Evolutionary conservation across 2,888 invertebrate genomes (phyloP).

Genomic region (Liopterus haemorrhoidalis): DNA sequence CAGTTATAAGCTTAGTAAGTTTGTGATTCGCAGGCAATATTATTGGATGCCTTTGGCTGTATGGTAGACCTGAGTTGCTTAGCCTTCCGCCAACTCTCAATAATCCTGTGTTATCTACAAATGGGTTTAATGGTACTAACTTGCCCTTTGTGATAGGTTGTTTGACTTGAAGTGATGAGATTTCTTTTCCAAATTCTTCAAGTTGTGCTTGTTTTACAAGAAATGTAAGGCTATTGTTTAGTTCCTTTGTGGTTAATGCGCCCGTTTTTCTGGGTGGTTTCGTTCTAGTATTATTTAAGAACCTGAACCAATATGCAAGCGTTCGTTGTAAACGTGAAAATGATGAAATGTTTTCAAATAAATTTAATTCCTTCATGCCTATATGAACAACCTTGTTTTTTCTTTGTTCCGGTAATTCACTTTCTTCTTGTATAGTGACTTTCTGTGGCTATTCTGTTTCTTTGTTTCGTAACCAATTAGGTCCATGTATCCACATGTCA

Average conservation of each 20-base stretch:
- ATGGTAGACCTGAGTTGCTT: not conserved
- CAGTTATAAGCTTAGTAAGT: conserved; percentile 18
- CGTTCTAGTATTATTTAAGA: too few species aligned
- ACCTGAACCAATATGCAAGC: too few species aligned
- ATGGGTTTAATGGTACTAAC: conserved; percentile 1
- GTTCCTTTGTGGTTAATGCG: not conserved
- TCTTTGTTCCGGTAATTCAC: too few species aligned
- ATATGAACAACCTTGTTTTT: too few species aligned
- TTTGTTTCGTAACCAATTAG: too few species aligned
- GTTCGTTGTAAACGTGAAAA: too few species aligned
- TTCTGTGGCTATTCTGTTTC: too few species aligned
- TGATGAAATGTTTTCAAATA: too few species aligned
- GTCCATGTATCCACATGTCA: too few species aligned
- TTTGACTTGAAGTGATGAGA: not conserved
- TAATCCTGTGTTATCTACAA: not conserved
- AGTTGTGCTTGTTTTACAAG: conserved; percentile 2
- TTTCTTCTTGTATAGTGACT: too few species aligned
- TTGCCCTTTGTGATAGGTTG: not conserved
- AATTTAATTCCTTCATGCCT: too few species aligned
- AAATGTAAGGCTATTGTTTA: not conserved
- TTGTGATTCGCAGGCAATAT: conserved; percentile 1
- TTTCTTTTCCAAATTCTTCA: conserved; percentile 1
- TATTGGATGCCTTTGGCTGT: conserved; percentile 4
- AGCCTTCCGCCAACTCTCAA: conserved; percentile 6
- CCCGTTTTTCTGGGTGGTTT: not conserved